phyloP scores from a whole-genome alignment of 2,797 vertebrate genomes.

The Ammospiza maritima region DNA sequence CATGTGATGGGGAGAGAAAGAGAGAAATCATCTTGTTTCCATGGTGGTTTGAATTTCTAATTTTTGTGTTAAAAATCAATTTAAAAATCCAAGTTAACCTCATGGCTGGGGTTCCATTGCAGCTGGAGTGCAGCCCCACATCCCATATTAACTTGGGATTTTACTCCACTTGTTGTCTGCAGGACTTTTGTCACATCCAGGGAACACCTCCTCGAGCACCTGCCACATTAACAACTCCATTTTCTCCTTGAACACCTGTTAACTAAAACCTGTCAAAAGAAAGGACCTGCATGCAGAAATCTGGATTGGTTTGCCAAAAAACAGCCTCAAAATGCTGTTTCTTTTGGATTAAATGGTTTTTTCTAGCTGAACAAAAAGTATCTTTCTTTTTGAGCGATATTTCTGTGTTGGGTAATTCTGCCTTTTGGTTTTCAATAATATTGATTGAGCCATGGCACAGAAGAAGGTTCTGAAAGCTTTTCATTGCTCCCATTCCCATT shows the following conservation, averaged over 20 bases:
- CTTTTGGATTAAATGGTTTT: background rate
- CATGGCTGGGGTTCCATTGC: rapidly evolving
- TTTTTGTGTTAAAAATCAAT: background rate
- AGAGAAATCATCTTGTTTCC: background rate
- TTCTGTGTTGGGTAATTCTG: background rate
- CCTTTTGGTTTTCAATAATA: background rate
- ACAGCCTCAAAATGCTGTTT: background rate
- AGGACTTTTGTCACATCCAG: background rate
- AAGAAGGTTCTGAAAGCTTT: background rate
- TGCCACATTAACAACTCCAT: background rate
- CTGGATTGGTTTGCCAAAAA: background rate
- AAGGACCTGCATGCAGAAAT: background rate
- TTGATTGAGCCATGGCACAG: background rate
- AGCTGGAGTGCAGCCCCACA: background rate
- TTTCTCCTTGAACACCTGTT: background rate
- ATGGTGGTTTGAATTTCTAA: background rate
- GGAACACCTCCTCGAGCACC: background rate
- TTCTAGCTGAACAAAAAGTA: background rate
- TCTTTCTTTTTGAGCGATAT: background rate
- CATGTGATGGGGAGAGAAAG: too few relatives aligned
- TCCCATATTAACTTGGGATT: background rate
- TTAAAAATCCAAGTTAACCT: rapidly evolving
- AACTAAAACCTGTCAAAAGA: background rate
- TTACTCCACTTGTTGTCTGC: background rate
- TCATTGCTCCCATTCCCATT: background rate